Conservation (phyloP, 2,888 invertebrate genomes). For the Ochropleura leucogaster region DNA sequence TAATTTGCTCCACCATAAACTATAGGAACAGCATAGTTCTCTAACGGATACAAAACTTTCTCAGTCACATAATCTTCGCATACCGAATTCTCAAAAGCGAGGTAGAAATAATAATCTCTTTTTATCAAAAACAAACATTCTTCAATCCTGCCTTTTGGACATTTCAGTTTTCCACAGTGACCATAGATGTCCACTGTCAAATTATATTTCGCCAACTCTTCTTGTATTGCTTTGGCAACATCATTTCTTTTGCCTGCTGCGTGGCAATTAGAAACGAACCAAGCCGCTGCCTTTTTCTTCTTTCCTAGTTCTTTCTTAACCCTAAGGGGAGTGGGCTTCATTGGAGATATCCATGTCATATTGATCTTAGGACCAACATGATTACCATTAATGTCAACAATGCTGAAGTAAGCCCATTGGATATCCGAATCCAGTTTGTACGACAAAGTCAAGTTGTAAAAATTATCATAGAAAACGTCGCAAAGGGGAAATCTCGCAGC, state of each 20-base stretch:
- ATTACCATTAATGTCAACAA: conserved; percentile 73
- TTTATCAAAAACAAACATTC: conserved; percentile 77
- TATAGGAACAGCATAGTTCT: conserved; percentile 92
- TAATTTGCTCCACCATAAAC: conserved; percentile 93
- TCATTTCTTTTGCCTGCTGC: conserved; percentile 68
- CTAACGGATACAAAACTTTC: conserved; percentile 82
- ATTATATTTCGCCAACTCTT: conserved; percentile 71
- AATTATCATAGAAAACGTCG: conserved; percentile 71
- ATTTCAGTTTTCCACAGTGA: conserved; percentile 77
- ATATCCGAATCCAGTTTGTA: conserved; percentile 83
- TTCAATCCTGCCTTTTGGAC: conserved; percentile 74
- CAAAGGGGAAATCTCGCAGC: conserved; percentile 77
- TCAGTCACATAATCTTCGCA: conserved; percentile 84
- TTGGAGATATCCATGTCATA: conserved; percentile 76
- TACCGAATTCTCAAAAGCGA: conserved; percentile 82
- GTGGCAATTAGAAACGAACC: conserved; percentile 82
- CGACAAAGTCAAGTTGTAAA: conserved; percentile 83
- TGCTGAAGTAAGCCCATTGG: conserved; percentile 72
- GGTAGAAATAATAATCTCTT: conserved; percentile 82
- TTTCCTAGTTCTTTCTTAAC: conserved; percentile 69
- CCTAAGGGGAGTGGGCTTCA: conserved; percentile 68
- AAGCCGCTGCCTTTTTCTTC: conserved; percentile 81
- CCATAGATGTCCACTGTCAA: conserved; percentile 80
- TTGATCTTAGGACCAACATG: conserved; percentile 80
- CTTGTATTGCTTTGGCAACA: conserved; percentile 66